phyloP scores from a whole-genome alignment of 2,797 vertebrate species.

The Argya squamiceps region DNA sequence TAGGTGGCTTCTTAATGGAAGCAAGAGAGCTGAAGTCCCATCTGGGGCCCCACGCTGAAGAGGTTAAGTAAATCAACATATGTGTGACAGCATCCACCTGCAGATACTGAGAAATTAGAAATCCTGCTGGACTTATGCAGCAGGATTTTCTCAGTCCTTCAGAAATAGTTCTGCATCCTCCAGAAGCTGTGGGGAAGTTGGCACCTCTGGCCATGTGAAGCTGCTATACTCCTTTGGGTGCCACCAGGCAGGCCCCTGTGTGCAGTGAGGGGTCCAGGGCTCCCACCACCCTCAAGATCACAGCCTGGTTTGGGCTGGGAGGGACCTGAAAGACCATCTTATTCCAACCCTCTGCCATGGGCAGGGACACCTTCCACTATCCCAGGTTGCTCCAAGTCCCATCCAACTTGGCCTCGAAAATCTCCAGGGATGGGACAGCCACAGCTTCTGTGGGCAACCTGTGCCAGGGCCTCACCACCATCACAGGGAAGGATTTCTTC shows the following conservation, averaged over 20 bases:
- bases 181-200: background rate
- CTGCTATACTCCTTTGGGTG: fast-evolving
- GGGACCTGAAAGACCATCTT: background rate
- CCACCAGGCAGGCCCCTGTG: fast-evolving
- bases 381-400: background rate
- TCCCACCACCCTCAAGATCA: background rate
- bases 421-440: background rate
- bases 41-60: background rate
- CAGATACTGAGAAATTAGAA: background rate
- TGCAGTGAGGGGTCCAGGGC: background rate
- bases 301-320: background rate
- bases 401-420: background rate
- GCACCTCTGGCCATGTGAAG: background rate
- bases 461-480: background rate
- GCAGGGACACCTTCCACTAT: background rate
- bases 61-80: background rate
- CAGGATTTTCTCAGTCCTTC: background rate
- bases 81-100: background rate
- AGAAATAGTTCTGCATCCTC: background rate
- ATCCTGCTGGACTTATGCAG: background rate
- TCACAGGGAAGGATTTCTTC: background rate
- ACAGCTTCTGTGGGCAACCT: background rate
- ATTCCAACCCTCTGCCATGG: background rate
- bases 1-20: background rate
- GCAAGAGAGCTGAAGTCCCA: background rate